A percentile compares a stretch with the other conserved stretches of the same genome.
Conservation (phyloP, 2,113 vertebrate genomes). For the Aptenodytes patagonicus region DNA sequence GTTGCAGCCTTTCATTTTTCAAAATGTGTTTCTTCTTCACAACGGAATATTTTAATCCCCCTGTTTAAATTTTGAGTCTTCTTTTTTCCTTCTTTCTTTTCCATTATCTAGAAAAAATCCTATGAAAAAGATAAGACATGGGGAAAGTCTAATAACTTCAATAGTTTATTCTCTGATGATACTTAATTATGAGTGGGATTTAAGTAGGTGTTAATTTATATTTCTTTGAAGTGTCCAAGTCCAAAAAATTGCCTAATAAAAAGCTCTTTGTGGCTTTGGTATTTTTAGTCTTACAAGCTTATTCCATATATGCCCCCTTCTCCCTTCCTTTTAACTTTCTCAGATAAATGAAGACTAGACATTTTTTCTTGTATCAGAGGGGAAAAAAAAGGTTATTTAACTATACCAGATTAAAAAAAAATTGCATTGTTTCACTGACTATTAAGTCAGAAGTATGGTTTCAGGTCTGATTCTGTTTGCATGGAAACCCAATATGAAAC, state of each 20-base stretch:
- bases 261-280: background rate
- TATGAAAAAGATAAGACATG: background rate
- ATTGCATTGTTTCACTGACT: background rate
- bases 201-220: background rate
- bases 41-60: background rate
- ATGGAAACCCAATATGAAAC: background rate
- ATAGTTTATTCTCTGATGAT: background rate
- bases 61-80: background rate
- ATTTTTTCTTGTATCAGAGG: background rate
- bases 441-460: background rate
- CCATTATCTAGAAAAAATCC: background rate
- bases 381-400: background rate
- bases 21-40: background rate
- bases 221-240: background rate
- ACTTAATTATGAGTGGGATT: background rate
- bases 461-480: background rate
- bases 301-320: background rate
- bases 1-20: background rate
- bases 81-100: background rate
- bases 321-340: background rate
- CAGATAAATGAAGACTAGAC: background rate
- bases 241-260: background rate
- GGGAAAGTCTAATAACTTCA: background rate
- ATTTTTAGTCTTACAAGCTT: background rate
- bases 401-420: background rate